Evolutionary conservation across 2,797 vertebrate species (phyloP).

Genomic region (Chiroxiphia lanceolata): DNA sequence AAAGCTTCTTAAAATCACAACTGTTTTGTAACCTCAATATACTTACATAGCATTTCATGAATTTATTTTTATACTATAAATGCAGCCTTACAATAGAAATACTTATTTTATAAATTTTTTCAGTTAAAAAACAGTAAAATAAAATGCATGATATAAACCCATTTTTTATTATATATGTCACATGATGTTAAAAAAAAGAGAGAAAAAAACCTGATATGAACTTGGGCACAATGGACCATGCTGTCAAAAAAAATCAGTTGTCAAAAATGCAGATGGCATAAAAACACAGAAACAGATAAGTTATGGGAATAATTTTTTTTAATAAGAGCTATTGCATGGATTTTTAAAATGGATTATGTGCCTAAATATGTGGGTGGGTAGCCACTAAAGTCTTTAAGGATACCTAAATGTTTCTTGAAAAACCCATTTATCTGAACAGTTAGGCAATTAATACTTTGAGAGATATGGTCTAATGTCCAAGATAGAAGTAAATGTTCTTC

Average conservation of each 20-base stretch:
- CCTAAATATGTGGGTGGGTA: neutral
- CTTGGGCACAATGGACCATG: constrained; percentile 50
- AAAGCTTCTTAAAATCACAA: neutral
- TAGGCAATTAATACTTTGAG: neutral
- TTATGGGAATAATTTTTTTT: neutral
- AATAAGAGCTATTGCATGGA: neutral
- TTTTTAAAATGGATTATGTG: neutral
- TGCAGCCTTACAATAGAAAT: neutral
- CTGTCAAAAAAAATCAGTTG: constrained; percentile 64
- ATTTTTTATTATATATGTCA: constrained; percentile 20
- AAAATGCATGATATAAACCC: neutral
- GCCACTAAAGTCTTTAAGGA: neutral
- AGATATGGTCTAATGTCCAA: neutral
- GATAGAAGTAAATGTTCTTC: neutral
- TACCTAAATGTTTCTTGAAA: neutral
- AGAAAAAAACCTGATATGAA: constrained; percentile 21
- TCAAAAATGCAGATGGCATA: constrained; percentile 69
- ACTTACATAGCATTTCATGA: neutral
- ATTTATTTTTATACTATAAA: neutral
- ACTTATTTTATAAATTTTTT: neutral
- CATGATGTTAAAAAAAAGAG: neutral
- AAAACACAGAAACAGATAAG: constrained; percentile 46
- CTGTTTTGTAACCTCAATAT: neutral
- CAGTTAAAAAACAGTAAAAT: neutral
- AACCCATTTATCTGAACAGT: neutral